phyloP scores from a whole-genome alignment of 2,888 invertebrate species.

The Agonopterix alstromeriana region DNA sequence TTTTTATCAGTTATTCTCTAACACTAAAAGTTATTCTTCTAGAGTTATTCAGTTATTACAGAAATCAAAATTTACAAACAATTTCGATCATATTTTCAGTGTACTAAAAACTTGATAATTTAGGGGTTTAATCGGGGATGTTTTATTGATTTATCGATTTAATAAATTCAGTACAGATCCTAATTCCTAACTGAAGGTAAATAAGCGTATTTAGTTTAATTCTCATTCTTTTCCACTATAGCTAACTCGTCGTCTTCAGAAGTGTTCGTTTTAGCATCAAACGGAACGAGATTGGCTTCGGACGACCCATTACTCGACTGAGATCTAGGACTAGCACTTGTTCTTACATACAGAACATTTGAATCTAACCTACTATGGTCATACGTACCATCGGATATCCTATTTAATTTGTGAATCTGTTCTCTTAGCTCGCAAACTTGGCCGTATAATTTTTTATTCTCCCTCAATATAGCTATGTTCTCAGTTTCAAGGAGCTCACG shows the following conservation, averaged over 20 bases:
- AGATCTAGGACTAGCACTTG: conserved; percentile 59
- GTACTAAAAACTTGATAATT: no score
- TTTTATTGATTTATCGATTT: no score
- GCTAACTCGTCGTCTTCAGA: conserved; percentile 66
- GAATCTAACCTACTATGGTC: conserved; percentile 45
- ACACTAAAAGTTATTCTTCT: no score
- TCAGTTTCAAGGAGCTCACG: conserved; percentile 93
- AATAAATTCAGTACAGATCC: no score
- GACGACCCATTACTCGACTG: conserved; percentile 66
- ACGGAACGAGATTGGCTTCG: conserved; percentile 54
- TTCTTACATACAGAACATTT: conserved; percentile 56
- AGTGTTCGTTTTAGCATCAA: conserved; percentile 58
- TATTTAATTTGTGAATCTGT: conserved; percentile 64
- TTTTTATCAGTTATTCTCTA: no score
- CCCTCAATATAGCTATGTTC: conserved; percentile 89
- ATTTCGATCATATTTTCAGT: no score
- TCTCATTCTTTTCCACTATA: conserved; percentile 51
- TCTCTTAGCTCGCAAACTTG: conserved; percentile 67
- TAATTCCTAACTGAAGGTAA: no score
- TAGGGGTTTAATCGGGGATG: no score
- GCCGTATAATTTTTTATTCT: conserved; percentile 87
- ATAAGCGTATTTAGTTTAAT: neutral
- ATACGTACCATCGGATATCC: conserved; percentile 63
- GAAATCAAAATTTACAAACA: no score
- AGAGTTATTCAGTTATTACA: no score